These are phyloP conservation scores for Diprion similis DNA, from an alignment of 1,140 invertebrate species.

Conservation along the genomic window DNA sequence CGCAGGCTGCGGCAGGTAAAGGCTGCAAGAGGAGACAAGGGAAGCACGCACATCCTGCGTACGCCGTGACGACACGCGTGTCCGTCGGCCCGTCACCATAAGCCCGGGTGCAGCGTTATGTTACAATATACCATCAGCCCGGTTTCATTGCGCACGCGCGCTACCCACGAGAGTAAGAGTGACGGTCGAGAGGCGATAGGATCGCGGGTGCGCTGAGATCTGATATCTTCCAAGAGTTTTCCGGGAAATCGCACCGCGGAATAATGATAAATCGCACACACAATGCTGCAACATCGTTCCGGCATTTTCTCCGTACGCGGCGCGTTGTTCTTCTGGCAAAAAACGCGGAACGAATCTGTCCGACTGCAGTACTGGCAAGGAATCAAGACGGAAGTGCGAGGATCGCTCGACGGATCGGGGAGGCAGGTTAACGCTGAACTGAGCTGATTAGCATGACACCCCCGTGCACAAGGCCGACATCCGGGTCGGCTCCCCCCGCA, in stretches of 20 bases:
- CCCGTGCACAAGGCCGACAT: constrained; percentile 36
- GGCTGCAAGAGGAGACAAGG: constrained; percentile 32
- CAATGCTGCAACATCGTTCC: too few species aligned
- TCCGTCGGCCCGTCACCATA: constrained; percentile 29
- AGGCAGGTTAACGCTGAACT: background rate
- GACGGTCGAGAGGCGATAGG: too few species aligned
- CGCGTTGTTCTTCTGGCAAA: too few species aligned
- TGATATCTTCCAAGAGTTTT: background rate
- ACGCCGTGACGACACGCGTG: constrained; percentile 55
- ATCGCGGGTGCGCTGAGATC: background rate
- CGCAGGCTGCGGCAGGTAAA: background rate
- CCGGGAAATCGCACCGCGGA: background rate
- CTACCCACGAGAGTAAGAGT: background rate
- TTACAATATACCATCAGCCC: background rate
- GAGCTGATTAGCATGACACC: constrained; percentile 42
- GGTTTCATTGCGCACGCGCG: constrained; percentile 8
- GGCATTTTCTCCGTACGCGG: too few species aligned
- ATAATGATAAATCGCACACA: too few species aligned
- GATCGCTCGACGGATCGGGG: background rate
- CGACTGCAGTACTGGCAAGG: background rate
- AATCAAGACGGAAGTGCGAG: background rate
- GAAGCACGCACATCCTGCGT: constrained; percentile 59
- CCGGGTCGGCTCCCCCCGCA: background rate
- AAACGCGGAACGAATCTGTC: background rate
- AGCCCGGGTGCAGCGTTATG: constrained; percentile 30